A percentile compares a stretch with the other conserved stretches of the same genome.
Evolutionary conservation across 2,888 invertebrate species (phyloP).

Genomic region (Elmis aenea): DNA sequence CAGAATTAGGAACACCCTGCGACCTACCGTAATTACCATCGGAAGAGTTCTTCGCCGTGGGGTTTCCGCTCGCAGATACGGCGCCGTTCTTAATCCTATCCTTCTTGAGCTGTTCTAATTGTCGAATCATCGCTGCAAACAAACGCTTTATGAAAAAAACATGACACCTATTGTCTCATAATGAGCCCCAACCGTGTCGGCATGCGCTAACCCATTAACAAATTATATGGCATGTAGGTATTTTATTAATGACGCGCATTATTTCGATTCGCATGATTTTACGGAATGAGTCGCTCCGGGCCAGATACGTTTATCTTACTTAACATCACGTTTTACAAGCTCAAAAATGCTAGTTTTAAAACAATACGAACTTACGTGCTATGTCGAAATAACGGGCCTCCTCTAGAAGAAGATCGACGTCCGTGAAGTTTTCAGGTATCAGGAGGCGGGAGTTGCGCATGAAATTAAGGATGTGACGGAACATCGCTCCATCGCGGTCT

Average conservation of each 20-base stretch:
- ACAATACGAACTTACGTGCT: conserved; percentile 72
- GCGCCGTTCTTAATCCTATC: conserved; percentile 59
- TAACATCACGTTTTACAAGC: no score
- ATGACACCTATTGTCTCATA: no score
- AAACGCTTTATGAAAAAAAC: no score
- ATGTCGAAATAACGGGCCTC: conserved; percentile 91
- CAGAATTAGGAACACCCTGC: conserved; percentile 26
- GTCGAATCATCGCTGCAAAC: conserved; percentile 63
- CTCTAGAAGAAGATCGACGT: conserved; percentile 80
- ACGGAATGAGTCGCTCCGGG: no score
- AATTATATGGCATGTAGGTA: no score
- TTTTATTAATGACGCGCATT: no score
- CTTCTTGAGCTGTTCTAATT: conserved; percentile 68
- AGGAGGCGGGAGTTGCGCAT: conserved; percentile 85
- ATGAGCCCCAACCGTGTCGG: no score
- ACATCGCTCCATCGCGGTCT: conserved; percentile 96
- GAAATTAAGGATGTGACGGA: conserved; percentile 95
- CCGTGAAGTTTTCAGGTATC: conserved; percentile 81
- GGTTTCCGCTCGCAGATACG: conserved; percentile 24
- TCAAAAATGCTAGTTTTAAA: no score
- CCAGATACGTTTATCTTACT: no score
- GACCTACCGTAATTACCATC: conserved; percentile 29
- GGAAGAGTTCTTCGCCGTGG: conserved; percentile 10
- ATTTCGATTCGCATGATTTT: no score
- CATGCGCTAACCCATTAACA: no score